phyloP scores from a whole-genome alignment of 2,113 vertebrate genomes.

The Dipodomys ordii region DNA sequence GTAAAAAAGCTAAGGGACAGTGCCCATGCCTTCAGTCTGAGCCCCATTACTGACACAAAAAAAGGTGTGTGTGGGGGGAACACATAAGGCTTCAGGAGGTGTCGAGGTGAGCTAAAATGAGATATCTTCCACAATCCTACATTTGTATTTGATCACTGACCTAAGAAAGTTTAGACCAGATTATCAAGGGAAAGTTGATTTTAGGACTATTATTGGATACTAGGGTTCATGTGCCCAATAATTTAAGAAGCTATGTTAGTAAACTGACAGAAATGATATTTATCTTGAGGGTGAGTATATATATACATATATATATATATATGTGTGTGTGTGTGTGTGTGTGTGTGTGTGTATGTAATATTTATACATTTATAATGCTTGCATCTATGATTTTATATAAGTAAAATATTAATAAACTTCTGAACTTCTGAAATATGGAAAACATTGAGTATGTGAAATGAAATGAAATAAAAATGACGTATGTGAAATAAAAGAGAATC shows the following conservation, averaged over 20 bases:
- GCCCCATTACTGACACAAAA: too few species aligned
- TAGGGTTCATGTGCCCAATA: neutral
- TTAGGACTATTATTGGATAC: neutral
- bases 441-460: neutral
- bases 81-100: too few species aligned
- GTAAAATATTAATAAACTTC: neutral
- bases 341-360: neutral
- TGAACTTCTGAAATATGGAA: neutral
- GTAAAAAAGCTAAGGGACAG: neutral
- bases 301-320: neutral
- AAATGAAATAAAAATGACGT: neutral
- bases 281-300: neutral
- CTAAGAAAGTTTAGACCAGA: neutral
- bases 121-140: neutral
- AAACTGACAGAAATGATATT: neutral
- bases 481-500: neutral
- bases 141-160: neutral
- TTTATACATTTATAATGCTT: too few species aligned
- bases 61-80: too few species aligned
- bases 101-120: neutral
- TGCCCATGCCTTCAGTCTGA: too few species aligned
- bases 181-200: neutral
- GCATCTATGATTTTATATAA: too few species aligned
- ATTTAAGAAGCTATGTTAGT: neutral
- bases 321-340: too few species aligned